These are phyloP conservation scores for Microcebus tavaratra DNA, from an alignment of 2,113 vertebrate genomes.

Conservation along the genomic window DNA sequence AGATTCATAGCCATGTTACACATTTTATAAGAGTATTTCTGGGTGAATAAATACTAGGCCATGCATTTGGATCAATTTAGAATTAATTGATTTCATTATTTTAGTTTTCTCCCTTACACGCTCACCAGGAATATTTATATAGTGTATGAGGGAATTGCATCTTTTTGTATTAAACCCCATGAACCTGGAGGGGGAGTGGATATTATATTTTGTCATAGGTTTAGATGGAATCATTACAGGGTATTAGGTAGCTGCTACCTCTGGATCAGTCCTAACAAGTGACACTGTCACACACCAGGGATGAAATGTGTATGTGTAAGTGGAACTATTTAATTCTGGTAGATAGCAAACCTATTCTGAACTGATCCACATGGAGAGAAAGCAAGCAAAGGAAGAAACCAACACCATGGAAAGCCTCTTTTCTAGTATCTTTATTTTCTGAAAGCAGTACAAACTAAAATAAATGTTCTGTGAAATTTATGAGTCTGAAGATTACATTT, in stretches of 20 bases:
- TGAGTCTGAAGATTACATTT: constrained; percentile 78
- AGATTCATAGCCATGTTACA: not conserved
- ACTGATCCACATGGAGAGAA: constrained; percentile 27
- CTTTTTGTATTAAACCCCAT: not conserved
- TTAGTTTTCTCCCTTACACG: not conserved
- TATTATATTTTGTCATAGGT: not conserved
- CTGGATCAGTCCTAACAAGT: not conserved
- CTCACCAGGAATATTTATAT: not conserved
- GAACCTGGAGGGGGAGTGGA: not conserved
- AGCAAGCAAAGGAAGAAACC: constrained; percentile 35
- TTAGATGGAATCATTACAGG: not conserved
- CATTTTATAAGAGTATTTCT: not conserved
- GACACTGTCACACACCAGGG: not conserved
- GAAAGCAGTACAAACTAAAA: constrained; percentile 71
- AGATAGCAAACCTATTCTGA: not conserved
- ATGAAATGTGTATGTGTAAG: not conserved
- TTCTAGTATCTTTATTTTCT: constrained; percentile 77
- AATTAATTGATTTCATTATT: not conserved
- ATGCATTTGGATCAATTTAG: not conserved
- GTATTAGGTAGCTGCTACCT: no score
- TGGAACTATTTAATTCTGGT: not conserved
- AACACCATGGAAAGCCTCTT: constrained; percentile 50
- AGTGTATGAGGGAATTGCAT: not conserved
- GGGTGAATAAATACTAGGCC: not conserved
- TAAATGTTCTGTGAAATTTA: constrained; percentile 81